Conservation (phyloP, 2,888 invertebrate species). For the Acheta domesticus region DNA sequence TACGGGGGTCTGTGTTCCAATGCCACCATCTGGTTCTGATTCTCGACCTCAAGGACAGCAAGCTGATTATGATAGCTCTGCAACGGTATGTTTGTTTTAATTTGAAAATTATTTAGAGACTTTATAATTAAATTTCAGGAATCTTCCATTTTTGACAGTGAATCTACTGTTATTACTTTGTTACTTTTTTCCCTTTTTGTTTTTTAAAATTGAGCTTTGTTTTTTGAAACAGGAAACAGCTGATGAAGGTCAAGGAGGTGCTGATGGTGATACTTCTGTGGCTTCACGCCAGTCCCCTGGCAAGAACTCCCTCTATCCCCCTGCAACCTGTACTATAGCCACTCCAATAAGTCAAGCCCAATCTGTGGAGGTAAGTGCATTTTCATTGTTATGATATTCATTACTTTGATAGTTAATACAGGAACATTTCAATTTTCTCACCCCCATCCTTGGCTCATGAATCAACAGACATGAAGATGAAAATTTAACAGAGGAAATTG, state of each 20-base stretch:
- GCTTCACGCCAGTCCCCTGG: slow-evolving; percentile 40
- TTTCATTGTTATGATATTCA: not conserved
- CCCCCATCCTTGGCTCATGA: too few relatives aligned
- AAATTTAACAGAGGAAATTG: too few relatives aligned
- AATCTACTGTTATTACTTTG: too few relatives aligned
- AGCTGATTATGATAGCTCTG: slow-evolving; percentile 57
- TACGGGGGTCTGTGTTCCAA: not conserved
- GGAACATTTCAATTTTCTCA: too few relatives aligned
- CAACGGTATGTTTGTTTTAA: slow-evolving; percentile 50
- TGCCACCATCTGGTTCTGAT: not conserved
- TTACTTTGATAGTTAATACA: not conserved
- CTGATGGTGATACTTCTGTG: slow-evolving; percentile 42
- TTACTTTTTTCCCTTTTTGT: not conserved
- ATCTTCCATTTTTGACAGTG: not conserved
- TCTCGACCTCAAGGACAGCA: slow-evolving; percentile 25
- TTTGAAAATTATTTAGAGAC: slow-evolving; percentile 41
- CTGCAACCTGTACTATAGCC: slow-evolving; percentile 38
- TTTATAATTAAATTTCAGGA: slow-evolving; percentile 45
- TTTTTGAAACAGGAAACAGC: slow-evolving; percentile 63
- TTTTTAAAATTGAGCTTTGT: not conserved
- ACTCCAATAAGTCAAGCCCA: slow-evolving; percentile 38
- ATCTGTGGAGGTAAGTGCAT: slow-evolving; percentile 22
- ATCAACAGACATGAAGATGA: too few relatives aligned
- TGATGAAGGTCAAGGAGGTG: slow-evolving; percentile 69
- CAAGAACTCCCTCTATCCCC: slow-evolving; percentile 39